A percentile compares a stretch with the other conserved stretches of the same genome.
phyloP scores from a whole-genome alignment of 1,140 invertebrate genomes.

The Vollenhovia emeryi region DNA sequence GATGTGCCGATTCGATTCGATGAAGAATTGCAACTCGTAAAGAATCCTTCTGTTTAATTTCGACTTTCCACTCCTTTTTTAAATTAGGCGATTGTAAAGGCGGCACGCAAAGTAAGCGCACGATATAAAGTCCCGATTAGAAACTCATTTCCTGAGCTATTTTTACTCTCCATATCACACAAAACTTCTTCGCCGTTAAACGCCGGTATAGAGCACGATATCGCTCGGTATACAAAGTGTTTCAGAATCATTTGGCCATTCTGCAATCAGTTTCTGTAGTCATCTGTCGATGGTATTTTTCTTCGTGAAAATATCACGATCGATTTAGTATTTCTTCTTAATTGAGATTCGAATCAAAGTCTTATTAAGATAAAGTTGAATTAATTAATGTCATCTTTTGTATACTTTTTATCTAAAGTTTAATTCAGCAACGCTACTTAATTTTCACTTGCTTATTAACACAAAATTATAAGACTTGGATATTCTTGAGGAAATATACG shows the following conservation, averaged over 20 bases:
- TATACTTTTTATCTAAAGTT: too few species aligned
- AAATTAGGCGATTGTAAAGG: conserved; percentile 41
- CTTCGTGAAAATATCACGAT: neutral
- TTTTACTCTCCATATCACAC: conserved; percentile 44
- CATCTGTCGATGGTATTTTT: neutral
- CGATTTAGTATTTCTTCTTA: neutral
- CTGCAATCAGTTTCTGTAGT: neutral
- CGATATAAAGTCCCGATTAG: conserved; percentile 66
- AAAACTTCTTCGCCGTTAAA: conserved; percentile 34
- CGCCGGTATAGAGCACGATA: conserved; percentile 29
- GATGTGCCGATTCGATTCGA: conserved; percentile 20
- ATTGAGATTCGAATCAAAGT: neutral
- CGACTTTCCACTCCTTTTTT: conserved; percentile 46
- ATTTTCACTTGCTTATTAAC: neutral
- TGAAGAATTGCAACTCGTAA: neutral
- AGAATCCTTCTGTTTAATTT: conserved; percentile 37
- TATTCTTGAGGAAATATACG: neutral
- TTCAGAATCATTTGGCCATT: neutral
- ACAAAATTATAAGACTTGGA: neutral
- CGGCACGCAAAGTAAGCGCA: conserved; percentile 43
- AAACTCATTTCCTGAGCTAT: conserved; percentile 63
- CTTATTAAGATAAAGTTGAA: neutral
- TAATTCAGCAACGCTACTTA: neutral
- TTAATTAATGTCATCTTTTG: neutral
- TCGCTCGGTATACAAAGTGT: neutral